Conservation (phyloP, 2,113 vertebrate species). For the Gallinago undulata region DNA sequence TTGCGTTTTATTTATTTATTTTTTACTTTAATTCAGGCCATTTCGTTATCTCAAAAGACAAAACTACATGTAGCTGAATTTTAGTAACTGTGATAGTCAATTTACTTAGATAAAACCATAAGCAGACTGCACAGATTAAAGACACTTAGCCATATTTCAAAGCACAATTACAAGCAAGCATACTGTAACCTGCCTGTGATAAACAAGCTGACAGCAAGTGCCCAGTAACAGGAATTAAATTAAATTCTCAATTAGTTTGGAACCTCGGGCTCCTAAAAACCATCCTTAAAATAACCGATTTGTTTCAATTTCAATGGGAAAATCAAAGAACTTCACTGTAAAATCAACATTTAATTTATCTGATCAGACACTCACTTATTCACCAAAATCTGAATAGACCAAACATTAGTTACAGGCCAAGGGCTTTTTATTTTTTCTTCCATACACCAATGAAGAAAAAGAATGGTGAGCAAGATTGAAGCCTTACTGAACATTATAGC, state of each 20-base stretch:
- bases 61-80: background rate
- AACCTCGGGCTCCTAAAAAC: background rate
- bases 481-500: background rate
- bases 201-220: background rate
- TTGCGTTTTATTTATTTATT: background rate
- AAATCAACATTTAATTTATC: background rate
- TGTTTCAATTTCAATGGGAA: background rate
- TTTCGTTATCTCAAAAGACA: background rate
- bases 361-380: background rate
- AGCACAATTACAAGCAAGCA: background rate
- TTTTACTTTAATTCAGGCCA: background rate
- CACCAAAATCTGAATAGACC: background rate
- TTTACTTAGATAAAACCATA: background rate
- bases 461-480: background rate
- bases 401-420: background rate
- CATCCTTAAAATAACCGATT: background rate
- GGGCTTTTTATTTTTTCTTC: background rate
- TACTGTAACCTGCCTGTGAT: background rate
- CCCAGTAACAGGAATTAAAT: background rate
- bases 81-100: background rate
- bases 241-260: background rate
- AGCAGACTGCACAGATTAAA: background rate
- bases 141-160: background rate
- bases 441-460: background rate
- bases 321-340: background rate